Percentiles rank a stretch among this genome's conserved stretches.
Evolutionary conservation across 2,797 vertebrate species (phyloP).

Genomic region (Enteromius unitaeniatus): DNA sequence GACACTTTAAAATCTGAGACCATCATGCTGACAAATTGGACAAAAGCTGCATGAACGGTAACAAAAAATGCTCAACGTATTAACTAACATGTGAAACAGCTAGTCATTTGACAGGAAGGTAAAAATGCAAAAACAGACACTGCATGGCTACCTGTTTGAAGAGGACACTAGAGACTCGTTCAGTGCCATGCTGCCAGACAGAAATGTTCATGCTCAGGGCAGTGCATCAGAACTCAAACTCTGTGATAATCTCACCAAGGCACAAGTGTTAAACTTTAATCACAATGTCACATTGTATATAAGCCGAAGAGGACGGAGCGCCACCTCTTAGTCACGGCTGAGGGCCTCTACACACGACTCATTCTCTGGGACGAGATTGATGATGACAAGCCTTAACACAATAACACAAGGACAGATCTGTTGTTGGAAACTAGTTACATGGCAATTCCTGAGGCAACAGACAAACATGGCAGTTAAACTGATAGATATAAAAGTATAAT

Average conservation of each 20-base stretch:
- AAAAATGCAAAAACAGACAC: neutral
- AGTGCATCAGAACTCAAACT: conserved; percentile 8
- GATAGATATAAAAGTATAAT: conserved; percentile 13
- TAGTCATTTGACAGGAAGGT: too few species aligned
- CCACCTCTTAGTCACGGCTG: conserved; percentile 27
- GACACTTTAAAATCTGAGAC: too few species aligned
- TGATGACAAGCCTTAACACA: conserved; percentile 25
- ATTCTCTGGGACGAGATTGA: conserved; percentile 12
- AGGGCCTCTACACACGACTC: conserved; percentile 13
- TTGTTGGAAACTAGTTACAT: neutral
- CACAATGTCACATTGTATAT: conserved; percentile 29
- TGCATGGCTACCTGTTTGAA: neutral
- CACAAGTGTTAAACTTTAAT: conserved; percentile 52
- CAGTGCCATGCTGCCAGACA: neutral
- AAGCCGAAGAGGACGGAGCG: conserved; percentile 8
- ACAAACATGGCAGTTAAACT: conserved; percentile 21
- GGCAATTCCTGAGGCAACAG: neutral
- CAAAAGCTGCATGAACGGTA: too few species aligned
- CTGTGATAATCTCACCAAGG: neutral
- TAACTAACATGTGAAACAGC: too few species aligned
- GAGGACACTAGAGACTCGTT: conserved; percentile 14
- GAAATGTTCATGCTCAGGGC: neutral
- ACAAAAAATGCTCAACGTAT: too few species aligned
- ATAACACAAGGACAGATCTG: conserved; percentile 16
- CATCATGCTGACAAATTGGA: too few species aligned